Evolutionary conservation across 2,113 vertebrate species (phyloP), one percentile per base, ranked within the genome.

Genomic region (Chionodraco myersi): DNA sequence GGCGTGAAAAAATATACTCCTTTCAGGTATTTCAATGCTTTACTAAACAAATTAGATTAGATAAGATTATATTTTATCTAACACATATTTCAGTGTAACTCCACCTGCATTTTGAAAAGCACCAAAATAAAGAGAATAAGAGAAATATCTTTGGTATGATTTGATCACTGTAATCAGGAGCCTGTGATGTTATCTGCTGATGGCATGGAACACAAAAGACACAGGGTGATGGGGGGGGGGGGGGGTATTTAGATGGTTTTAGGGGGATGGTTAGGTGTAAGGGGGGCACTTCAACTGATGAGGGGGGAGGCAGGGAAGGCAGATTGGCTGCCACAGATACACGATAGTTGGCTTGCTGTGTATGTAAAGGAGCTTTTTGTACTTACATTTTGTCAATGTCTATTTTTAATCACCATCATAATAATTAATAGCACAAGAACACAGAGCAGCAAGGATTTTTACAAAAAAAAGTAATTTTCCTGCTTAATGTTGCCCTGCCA

Each of bases 381-480:
- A 23, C 18, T 49, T 49, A 30, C 30, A 10, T 30, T 30, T 74
- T 45, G 10, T 47, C 0, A 61, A 62, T 15, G 10, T 49, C 6
- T 41, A 51, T 59, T 51, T 58, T 75, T 30, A 23, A 36, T 62
- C 1, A 16, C 11, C 3, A 44, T 30, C 10, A 18, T 21, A 47
- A 52, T 18, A 41, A 66, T 66, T 53, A 66, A 66, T 34, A 47
- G 65, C 65, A 73, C 26, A 73, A 18, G 15, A 60, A 56, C 4
- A 18, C 10, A 75, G 15, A 1, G 47, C 77, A 67, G 65, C 34
- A 44, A 60, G 49, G 12, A 67, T 60, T 68, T 67, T 67, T 18
- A 36, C 53, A 68, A 13, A 91, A 82, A 96, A 96, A 96, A 96
- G 6, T 53, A 1, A 96, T 97, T 96, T 96, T 95, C 94, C 51